A percentile compares a stretch with the other conserved stretches of the same genome.
phyloP scores from a whole-genome alignment of 2,113 vertebrate species.

The Trichechus manatus region DNA sequence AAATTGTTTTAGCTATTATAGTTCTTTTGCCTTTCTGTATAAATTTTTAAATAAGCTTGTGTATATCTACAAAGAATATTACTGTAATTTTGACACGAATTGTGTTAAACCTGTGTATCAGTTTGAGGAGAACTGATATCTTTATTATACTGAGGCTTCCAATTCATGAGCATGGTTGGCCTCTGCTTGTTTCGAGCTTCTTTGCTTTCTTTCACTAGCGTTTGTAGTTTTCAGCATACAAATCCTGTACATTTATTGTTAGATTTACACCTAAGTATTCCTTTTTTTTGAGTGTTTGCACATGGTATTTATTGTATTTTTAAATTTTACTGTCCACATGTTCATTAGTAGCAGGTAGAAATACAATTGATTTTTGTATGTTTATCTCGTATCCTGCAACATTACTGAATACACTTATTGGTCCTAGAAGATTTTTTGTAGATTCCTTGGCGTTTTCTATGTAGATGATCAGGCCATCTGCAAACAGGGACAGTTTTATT shows the following conservation, averaged over 20 bases:
- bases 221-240: neutral
- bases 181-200: neutral
- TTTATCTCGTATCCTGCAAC: neutral
- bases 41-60: neutral
- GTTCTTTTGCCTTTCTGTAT: neutral
- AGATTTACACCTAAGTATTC: neutral
- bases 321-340: neutral
- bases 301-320: neutral
- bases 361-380: neutral
- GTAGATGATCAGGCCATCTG: neutral
- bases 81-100: neutral
- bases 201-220: neutral
- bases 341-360: neutral
- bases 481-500: neutral
- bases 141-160: neutral
- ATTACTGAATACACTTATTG: neutral
- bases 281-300: neutral
- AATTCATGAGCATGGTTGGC: neutral
- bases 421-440: neutral
- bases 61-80: neutral
- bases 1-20: neutral
- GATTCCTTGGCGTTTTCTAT: neutral
- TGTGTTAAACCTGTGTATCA: neutral
- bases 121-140: neutral
- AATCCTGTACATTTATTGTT: neutral